phyloP scores from a whole-genome alignment of 2,888 invertebrate genomes.

The Escarpia spicata region DNA sequence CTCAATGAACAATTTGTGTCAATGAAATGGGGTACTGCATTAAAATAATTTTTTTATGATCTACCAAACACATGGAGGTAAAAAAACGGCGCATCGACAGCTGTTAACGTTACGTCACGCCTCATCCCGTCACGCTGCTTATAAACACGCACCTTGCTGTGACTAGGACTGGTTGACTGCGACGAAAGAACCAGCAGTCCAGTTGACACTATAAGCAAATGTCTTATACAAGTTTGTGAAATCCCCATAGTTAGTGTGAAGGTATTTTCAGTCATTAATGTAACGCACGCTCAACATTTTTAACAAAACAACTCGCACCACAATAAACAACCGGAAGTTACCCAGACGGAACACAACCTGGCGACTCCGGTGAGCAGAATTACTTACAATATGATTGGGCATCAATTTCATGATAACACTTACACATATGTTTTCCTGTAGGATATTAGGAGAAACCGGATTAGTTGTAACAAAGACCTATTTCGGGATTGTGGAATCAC shows the following conservation, averaged over 20 bases:
- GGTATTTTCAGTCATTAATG: not conserved
- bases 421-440: not conserved
- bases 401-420: not conserved
- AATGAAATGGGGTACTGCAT: not conserved
- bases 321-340: constrained; percentile 6
- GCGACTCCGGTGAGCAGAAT: not conserved
- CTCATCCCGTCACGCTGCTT: not conserved
- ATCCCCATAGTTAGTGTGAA: not conserved
- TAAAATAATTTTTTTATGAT: not conserved
- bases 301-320: not conserved
- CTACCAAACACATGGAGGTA: not conserved
- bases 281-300: not conserved
- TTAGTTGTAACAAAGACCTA: no score
- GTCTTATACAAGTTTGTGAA: not conserved
- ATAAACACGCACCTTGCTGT: not conserved
- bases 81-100: not conserved
- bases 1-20: no score
- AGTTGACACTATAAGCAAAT: not conserved
- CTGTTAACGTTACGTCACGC: not conserved
- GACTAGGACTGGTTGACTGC: not conserved
- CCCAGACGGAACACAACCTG: not conserved
- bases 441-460: not conserved
- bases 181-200: not conserved
- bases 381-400: not conserved
- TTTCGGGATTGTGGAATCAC: no score